These are phyloP conservation scores for Eulemur coronatus DNA, from an alignment of 2,797 vertebrate species.

Conservation along the genomic window DNA sequence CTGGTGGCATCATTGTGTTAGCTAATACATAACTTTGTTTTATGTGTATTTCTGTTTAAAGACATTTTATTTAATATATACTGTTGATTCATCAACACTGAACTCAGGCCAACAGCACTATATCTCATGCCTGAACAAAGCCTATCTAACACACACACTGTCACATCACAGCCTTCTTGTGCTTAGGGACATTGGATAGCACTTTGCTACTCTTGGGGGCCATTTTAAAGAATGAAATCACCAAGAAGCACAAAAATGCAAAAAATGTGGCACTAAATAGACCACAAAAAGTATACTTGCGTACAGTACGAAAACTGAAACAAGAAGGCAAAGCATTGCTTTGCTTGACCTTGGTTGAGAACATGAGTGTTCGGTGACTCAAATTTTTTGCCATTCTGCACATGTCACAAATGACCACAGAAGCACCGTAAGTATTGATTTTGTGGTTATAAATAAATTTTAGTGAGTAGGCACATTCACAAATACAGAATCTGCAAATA, in stretches of 20 bases:
- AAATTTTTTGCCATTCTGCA: not conserved
- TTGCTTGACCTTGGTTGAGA: slow-evolving; percentile 9
- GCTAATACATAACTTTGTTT: not conserved
- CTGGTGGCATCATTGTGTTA: not conserved
- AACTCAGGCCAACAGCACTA: not conserved
- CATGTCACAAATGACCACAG: not conserved
- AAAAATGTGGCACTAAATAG: not conserved
- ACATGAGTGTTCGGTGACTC: not conserved
- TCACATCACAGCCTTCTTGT: not conserved
- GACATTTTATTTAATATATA: not conserved
- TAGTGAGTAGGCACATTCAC: not conserved
- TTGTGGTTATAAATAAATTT: not conserved
- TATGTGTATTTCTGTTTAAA: not conserved
- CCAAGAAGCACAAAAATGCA: not conserved
- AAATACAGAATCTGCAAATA: not conserved
- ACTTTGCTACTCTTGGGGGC: not conserved
- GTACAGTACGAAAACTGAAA: not conserved
- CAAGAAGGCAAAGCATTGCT: not conserved
- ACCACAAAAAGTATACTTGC: not conserved
- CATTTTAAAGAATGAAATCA: not conserved
- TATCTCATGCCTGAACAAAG: not conserved
- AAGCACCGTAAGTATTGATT: not conserved
- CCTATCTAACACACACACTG: not conserved
- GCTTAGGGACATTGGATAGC: not conserved
- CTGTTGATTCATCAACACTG: not conserved